Evolutionary conservation across 2,113 vertebrate species (phyloP).

Genomic region (Cyanoliseus patagonus): DNA sequence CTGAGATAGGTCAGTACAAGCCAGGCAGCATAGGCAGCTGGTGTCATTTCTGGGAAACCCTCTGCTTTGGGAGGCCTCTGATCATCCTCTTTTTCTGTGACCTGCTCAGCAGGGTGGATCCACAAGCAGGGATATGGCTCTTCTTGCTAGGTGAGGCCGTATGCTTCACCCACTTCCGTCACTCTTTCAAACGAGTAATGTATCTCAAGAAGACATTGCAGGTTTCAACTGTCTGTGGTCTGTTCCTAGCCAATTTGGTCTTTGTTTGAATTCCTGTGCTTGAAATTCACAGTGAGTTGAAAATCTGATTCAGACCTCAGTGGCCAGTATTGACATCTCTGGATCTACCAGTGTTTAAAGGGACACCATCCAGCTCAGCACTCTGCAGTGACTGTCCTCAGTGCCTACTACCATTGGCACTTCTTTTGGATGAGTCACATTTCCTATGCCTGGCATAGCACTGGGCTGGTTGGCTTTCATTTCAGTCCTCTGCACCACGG

Average conservation of each 20-base stretch:
- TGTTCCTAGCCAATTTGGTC: not conserved
- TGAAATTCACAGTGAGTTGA: not conserved
- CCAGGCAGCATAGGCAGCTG: not conserved
- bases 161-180: not conserved
- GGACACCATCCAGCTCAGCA: not conserved
- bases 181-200: not conserved
- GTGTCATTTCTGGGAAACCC: not conserved
- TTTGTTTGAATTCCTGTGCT: not conserved
- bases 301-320: not conserved
- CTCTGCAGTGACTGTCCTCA: not conserved
- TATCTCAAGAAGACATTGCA: not conserved
- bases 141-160: accelerated
- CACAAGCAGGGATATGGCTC: accelerated
- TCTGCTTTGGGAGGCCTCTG: not conserved
- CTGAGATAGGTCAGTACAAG: slow-evolving; percentile 29
- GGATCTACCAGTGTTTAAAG: not conserved
- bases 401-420: not conserved
- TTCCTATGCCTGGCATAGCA: not conserved
- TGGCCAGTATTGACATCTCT: accelerated
- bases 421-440: not conserved
- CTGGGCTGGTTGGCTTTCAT: not conserved
- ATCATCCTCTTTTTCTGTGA: not conserved
- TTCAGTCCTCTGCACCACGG: not conserved
- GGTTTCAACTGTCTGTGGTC: not conserved
- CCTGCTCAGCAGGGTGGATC: not conserved